A percentile compares a stretch with the other conserved stretches of the same genome.
These are phyloP conservation scores for Heteronetta atricapilla DNA, from an alignment of 2,113 vertebrate species.

Conservation along the genomic window DNA sequence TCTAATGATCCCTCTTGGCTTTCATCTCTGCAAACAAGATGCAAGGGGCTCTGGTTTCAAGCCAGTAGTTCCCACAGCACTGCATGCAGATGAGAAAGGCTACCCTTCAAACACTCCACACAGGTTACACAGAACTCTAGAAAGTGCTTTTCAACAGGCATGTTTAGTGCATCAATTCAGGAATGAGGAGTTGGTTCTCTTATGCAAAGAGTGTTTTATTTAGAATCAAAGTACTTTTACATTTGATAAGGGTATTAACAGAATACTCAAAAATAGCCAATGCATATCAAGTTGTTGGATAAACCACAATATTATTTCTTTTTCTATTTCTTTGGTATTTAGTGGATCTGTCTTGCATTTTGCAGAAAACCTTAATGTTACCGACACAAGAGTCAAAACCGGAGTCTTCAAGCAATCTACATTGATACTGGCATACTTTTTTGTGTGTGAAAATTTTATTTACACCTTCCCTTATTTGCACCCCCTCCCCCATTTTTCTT, in stretches of 20 bases:
- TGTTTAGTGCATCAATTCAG: not conserved
- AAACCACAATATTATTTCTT: not conserved
- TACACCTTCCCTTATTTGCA: no score
- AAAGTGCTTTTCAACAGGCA: not conserved
- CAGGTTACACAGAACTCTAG: not conserved
- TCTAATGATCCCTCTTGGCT: not conserved
- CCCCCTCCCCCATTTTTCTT: not conserved
- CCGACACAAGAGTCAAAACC: not conserved
- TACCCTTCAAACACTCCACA: rapidly evolving
- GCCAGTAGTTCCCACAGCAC: not conserved
- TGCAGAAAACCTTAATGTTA: not conserved
- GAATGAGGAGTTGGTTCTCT: not conserved
- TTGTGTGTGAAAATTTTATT: no score
- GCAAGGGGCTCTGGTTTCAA: not conserved
- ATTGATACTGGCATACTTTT: no score
- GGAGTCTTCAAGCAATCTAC: not conserved
- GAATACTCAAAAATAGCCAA: not conserved
- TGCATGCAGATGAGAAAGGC: not conserved
- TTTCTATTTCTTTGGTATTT: not conserved
- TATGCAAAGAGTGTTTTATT: not conserved
- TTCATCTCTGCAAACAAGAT: not conserved
- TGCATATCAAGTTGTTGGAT: not conserved
- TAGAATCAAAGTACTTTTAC: not conserved
- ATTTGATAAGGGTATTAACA: not conserved
- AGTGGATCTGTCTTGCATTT: not conserved